Percentiles rank a stretch among this genome's conserved stretches.
Evolutionary conservation across 1,140 invertebrate species (phyloP).

Genomic region (Diuraphis noxia): DNA sequence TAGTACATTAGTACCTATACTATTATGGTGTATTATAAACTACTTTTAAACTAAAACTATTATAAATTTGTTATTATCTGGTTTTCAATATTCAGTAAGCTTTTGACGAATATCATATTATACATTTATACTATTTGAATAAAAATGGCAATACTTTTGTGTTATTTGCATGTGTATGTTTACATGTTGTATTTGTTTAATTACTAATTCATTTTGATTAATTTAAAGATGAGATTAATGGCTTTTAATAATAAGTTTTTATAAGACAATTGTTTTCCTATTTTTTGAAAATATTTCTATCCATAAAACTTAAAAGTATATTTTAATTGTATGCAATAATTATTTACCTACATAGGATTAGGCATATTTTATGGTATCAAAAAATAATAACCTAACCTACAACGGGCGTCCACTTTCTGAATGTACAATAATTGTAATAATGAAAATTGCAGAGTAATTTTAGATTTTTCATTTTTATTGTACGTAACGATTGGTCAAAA

Average conservation of each 20-base stretch:
- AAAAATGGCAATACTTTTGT: background rate
- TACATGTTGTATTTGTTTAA: too few relatives aligned
- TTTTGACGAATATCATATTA: background rate
- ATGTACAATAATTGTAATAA: background rate
- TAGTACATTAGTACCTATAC: too few relatives aligned
- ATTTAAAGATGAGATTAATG: background rate
- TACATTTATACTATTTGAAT: background rate
- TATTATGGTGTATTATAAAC: background rate
- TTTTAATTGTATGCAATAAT: background rate
- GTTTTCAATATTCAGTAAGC: background rate
- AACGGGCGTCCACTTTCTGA: background rate
- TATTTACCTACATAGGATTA: background rate
- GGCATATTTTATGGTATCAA: background rate
- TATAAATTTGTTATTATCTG: background rate
- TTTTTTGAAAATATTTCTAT: background rate
- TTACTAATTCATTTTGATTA: background rate
- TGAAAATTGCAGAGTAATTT: background rate
- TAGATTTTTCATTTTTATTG: background rate
- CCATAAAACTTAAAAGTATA: background rate
- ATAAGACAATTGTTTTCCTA: background rate
- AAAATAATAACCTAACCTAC: background rate
- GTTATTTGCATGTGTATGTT: background rate
- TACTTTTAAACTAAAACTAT: background rate
- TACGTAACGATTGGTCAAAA: background rate
- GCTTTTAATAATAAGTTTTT: background rate